Conservation (phyloP, 2,888 invertebrate species). For the Phyto melanocephala region DNA sequence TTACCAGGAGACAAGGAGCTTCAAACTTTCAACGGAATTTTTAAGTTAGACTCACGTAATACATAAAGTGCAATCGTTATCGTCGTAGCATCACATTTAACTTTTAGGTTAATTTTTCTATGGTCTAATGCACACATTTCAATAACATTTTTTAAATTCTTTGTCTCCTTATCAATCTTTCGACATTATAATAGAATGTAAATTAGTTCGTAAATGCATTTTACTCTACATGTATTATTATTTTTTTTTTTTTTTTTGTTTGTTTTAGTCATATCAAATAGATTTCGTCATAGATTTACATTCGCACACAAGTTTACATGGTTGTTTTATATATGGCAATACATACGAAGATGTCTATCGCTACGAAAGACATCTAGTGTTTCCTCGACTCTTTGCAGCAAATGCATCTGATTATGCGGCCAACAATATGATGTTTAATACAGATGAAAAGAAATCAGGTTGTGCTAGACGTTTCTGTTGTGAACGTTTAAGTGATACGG, state of each 20-base stretch:
- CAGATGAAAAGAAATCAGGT: conserved; percentile 91
- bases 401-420: conserved; percentile 93
- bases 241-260: neutral
- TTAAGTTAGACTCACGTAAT: too few species aligned
- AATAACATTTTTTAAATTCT: too few species aligned
- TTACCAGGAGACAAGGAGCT: too few species aligned
- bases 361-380: conserved; percentile 95
- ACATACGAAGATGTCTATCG: conserved; percentile 93
- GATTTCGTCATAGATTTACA: conserved; percentile 98
- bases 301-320: conserved; percentile 93
- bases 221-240: too few species aligned
- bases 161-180: too few species aligned
- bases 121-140: too few species aligned
- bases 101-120: too few species aligned
- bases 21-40: too few species aligned
- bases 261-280: conserved; percentile 82
- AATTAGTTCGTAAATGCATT: conserved; percentile 17
- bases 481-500: conserved; percentile 85
- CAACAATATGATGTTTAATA: conserved; percentile 94
- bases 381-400: conserved; percentile 93
- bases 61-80: too few species aligned
- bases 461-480: conserved; percentile 92
- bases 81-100: too few species aligned
- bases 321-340: conserved; percentile 97
- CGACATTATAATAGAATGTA: neutral